Conservation (phyloP, 2,797 vertebrate species). For the Threskiornis aethiopicus region DNA sequence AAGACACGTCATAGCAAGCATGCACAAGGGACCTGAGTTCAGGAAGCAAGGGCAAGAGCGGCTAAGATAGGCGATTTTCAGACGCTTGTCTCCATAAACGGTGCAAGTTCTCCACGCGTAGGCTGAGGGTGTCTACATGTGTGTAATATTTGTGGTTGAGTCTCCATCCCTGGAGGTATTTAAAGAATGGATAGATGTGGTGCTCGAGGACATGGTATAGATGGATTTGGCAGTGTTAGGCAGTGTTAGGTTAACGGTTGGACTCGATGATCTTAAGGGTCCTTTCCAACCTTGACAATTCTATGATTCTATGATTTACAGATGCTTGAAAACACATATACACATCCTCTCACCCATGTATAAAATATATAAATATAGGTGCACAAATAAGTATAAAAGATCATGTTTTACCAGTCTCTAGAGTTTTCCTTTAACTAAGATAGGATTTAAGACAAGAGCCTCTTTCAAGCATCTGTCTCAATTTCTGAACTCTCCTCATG, state of each 20-base stretch:
- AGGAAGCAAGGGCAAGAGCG: neutral
- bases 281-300: too few species aligned
- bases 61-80: neutral
- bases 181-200: too few species aligned
- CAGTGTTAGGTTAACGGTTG: too few species aligned
- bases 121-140: neutral
- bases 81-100: neutral
- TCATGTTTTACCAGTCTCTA: neutral
- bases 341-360: neutral
- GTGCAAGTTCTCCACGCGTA: neutral
- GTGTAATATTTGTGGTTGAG: neutral
- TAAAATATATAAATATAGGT: neutral
- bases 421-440: neutral
- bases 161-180: too few species aligned
- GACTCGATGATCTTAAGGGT: too few species aligned
- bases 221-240: too few species aligned
- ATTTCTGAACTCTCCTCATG: neutral
- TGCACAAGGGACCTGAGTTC: neutral
- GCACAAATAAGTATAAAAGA: neutral
- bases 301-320: neutral
- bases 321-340: neutral
- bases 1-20: neutral
- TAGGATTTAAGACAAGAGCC: neutral
- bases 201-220: too few species aligned
- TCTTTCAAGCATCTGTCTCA: neutral